A percentile compares a stretch with the other conserved stretches of the same genome.
These are phyloP conservation scores for Euzetes globulus DNA, from an alignment of 2,888 invertebrate genomes.

Conservation along the genomic window DNA sequence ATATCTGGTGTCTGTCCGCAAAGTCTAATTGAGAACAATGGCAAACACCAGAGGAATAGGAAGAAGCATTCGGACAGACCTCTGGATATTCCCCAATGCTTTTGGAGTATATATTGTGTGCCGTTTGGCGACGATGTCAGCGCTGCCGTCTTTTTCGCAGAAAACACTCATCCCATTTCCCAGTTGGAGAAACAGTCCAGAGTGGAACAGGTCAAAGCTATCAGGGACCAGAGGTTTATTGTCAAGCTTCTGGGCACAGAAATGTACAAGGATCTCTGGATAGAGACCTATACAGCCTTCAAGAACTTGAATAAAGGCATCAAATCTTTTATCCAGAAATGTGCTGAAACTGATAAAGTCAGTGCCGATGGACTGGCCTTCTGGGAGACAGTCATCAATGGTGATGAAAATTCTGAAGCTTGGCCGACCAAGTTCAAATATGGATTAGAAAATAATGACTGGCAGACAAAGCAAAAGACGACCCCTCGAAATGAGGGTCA, in stretches of 20 bases:
- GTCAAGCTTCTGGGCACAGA: slow-evolving; percentile 11
- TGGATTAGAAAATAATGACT: not conserved
- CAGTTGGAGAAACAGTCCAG: slow-evolving; percentile 8
- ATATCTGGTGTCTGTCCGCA: slow-evolving; percentile 29
- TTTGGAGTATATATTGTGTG: slow-evolving; percentile 33
- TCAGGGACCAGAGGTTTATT: slow-evolving; percentile 26
- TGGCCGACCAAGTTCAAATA: not conserved
- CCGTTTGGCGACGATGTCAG: not conserved
- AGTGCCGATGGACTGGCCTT: not conserved
- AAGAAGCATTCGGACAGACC: not conserved
- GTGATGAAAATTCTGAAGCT: not conserved
- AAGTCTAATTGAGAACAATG: not conserved
- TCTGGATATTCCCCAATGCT: slow-evolving; percentile 32
- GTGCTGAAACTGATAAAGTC: not conserved
- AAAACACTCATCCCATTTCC: not conserved
- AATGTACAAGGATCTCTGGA: slow-evolving; percentile 26
- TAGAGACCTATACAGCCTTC: slow-evolving; percentile 10
- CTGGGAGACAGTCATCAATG: not conserved
- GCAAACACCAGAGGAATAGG: not conserved
- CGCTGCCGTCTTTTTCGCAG: slow-evolving; percentile 27
- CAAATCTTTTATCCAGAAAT: not conserved
- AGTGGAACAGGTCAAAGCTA: not conserved
- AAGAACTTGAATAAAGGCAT: slow-evolving; percentile 7
- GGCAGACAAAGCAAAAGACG: not conserved
- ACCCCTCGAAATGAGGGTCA: not conserved